phyloP scores from a whole-genome alignment of 37 sponge, comb jelly and placozoan genomes.

The Ianthella basta region DNA sequence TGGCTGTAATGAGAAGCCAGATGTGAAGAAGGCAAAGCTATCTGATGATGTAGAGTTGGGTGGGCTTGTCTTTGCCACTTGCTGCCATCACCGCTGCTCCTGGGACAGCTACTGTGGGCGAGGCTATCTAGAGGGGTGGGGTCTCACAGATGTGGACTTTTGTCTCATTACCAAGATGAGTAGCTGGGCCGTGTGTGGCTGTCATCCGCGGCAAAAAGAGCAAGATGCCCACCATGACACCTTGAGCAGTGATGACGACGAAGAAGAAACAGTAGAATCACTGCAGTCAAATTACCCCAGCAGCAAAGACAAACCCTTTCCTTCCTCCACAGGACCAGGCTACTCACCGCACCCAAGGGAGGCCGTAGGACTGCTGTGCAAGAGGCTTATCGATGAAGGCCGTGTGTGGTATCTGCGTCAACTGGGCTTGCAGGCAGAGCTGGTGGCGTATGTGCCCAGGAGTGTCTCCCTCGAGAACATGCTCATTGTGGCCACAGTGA shows the following conservation, averaged over 20 bases:
- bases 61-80: constrained; percentile 76
- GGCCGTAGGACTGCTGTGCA: constrained; percentile 78
- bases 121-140: constrained; percentile 50
- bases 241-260: too few species aligned
- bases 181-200: constrained; percentile 93
- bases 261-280: too few species aligned
- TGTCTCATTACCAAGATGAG: constrained; percentile 71
- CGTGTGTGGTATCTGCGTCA: constrained; percentile 62
- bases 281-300: too few species aligned
- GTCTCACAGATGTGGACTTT: constrained; percentile 74
- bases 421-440: constrained; percentile 52
- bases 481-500: constrained; percentile 68
- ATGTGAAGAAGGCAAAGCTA: background rate
- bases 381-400: constrained; percentile 76
- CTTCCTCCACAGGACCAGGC: background rate
- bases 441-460: constrained; percentile 68
- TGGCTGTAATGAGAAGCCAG: background rate
- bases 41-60: background rate
- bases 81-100: constrained; percentile 89
- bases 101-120: constrained; percentile 74
- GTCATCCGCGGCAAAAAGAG: too few species aligned
- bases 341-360: constrained; percentile 66
- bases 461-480: constrained; percentile 82
- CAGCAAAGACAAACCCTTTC: too few species aligned
- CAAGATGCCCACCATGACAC: too few species aligned